Base-by-base conservation (phyloP, 2,888 invertebrate genomes). In the Caradrina clavipalpis region DNA sequence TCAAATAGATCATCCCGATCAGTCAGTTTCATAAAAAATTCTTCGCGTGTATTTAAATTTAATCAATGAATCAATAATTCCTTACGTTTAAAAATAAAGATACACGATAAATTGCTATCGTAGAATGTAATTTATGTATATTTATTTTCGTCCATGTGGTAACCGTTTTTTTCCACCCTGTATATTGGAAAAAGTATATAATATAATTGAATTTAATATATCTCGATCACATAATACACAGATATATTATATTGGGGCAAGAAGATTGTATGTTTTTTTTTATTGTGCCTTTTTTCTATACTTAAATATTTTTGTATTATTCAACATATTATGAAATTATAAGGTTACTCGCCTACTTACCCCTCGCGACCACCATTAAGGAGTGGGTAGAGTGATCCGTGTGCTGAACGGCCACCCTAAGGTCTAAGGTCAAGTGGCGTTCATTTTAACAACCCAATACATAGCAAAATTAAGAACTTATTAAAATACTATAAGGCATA, bases 211-310 rank as follows among this genome's bases (percentile, higher is more conserved):
- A n/a, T n/a, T n/a, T n/a, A n/a, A n/a, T 56, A 15, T 61, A 11
- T 8, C 15, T 72, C 13, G 8, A 35, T 39, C 11, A 47, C 13
- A n/a, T n/a, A 49, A n/a, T 47, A 59, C 3, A 45, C n/a, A 57
- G 6, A 21, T 6, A 17, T 49, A 54, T 21, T 53, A 13, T 31
- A 67, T 76, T 78, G 76, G 79, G 76, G 74, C 76, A 73, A 67
- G 21, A 55, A 15, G n/a, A 35, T n/a, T 31, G 4, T 56, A 51
- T 39, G 1, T 19, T 35, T 21, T 22, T 26, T 8, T 54, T 45
- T 35, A 35, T 8, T 35, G 11, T 57, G 31, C n/a, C n/a, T 50
- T 57, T 70, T 19, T 51, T 15, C 1, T 0, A 45, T 17, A 22
- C 11, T 21, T 39, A 17, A 15, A 60, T 60, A 26, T 50, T 15